phyloP scores from a whole-genome alignment of 2,888 invertebrate species.

The Idaea dimidiata region DNA sequence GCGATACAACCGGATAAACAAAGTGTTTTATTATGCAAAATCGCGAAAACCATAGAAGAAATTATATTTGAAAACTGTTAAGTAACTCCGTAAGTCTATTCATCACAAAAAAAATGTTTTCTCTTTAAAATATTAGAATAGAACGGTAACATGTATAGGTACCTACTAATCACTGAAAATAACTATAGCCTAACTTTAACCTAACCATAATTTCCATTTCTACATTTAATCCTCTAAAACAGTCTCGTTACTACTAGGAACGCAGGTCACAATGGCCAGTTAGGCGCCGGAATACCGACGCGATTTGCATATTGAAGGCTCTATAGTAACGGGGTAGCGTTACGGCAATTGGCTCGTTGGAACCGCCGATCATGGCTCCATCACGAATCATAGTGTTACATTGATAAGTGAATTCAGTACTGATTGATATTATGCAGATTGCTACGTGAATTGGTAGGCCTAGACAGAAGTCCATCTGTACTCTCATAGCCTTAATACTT shows the following conservation, averaged over 20 bases:
- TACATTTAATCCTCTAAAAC: not conserved
- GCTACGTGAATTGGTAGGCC: not conserved
- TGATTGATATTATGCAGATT: constrained; percentile 2
- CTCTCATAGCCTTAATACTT: too few species aligned
- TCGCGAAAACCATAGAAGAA: too few species aligned
- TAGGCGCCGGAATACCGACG: constrained; percentile 32
- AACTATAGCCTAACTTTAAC: not conserved
- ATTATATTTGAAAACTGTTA: too few species aligned
- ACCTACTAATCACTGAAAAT: not conserved
- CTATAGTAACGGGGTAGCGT: constrained; percentile 11
- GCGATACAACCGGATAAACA: too few species aligned
- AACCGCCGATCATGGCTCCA: constrained; percentile 35
- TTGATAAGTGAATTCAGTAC: constrained; percentile 4
- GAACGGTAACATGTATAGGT: too few species aligned
- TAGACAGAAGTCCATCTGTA: too few species aligned
- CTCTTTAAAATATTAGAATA: too few species aligned
- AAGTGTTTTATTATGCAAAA: too few species aligned
- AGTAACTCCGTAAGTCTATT: too few species aligned
- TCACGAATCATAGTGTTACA: constrained; percentile 24
- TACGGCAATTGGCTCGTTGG: constrained; percentile 38
- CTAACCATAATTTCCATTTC: not conserved
- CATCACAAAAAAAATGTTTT: too few species aligned
- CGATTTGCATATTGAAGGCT: constrained; percentile 62
- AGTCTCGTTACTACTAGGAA: not conserved
- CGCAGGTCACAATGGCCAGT: constrained; percentile 25